phyloP scores from a whole-genome alignment of 2,797 vertebrate genomes.

The Megaceryle alcyon region DNA sequence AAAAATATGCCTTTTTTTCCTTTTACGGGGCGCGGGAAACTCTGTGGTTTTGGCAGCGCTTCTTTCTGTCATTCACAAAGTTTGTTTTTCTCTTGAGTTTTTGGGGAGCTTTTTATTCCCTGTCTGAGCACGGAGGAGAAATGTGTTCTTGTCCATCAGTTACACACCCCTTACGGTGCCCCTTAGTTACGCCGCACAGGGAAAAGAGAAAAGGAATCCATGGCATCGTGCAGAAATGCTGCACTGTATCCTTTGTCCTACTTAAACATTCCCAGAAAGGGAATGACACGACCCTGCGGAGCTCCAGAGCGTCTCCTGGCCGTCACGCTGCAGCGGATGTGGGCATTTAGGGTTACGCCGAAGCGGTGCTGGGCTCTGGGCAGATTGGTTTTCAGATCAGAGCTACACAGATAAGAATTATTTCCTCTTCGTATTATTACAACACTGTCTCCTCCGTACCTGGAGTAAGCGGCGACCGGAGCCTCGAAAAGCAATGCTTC shows the following conservation, averaged over 20 bases:
- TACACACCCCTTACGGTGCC: constrained; percentile 58
- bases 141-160: constrained; percentile 22
- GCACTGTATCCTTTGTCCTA: constrained; percentile 15
- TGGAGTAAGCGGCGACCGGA: background rate
- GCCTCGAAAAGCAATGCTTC: background rate
- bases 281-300: background rate
- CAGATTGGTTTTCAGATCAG: background rate
- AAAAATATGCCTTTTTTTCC: background rate
- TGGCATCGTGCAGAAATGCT: constrained; percentile 44
- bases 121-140: background rate
- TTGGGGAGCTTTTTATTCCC: constrained; percentile 49
- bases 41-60: background rate
- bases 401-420: background rate
- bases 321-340: background rate
- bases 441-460: background rate
- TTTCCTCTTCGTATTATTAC: background rate
- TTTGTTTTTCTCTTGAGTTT: constrained; percentile 27
- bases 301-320: background rate
- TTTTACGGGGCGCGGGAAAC: background rate
- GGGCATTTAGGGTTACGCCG: background rate
- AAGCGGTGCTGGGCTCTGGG: background rate
- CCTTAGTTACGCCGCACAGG: constrained; percentile 53
- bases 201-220: constrained; percentile 60
- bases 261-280: constrained; percentile 67
- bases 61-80: constrained; percentile 24